Evolutionary conservation across 1,140 invertebrate species (phyloP).

Genomic region (Calliphora vicina): DNA sequence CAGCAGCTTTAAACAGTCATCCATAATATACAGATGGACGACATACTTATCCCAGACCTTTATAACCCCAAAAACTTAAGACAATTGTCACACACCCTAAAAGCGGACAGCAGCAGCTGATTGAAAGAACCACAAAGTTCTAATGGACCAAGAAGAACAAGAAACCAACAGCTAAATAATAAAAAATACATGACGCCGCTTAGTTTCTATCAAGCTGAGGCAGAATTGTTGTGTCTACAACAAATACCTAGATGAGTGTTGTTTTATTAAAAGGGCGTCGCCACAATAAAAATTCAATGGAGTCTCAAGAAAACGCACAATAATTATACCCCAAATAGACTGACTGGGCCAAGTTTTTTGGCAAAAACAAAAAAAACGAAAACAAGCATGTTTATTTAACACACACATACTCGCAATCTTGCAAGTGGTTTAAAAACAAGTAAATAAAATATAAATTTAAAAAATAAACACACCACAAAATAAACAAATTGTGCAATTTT

Average conservation of each 20-base stretch:
- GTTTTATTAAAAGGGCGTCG: conserved; percentile 4
- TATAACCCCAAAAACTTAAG: background rate
- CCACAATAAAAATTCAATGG: background rate
- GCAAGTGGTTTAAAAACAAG: background rate
- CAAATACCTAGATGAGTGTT: background rate
- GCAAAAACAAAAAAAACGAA: background rate
- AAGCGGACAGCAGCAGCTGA: background rate
- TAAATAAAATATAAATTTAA: background rate
- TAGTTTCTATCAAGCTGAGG: background rate
- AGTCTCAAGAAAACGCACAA: background rate
- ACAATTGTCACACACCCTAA: background rate
- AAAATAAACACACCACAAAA: background rate
- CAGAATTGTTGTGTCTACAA: background rate
- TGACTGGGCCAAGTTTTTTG: too few relatives aligned
- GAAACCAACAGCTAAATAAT: too few relatives aligned
- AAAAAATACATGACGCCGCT: background rate
- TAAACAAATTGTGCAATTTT: background rate
- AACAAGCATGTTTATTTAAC: background rate
- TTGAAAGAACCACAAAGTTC: background rate
- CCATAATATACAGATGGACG: background rate
- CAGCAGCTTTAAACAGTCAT: background rate
- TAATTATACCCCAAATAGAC: too few relatives aligned
- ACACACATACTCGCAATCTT: background rate
- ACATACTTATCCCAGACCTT: background rate
- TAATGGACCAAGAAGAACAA: background rate